Base-by-base conservation (phyloP, 2,888 invertebrate species). In the Trichogramma dendrolimi region DNA sequence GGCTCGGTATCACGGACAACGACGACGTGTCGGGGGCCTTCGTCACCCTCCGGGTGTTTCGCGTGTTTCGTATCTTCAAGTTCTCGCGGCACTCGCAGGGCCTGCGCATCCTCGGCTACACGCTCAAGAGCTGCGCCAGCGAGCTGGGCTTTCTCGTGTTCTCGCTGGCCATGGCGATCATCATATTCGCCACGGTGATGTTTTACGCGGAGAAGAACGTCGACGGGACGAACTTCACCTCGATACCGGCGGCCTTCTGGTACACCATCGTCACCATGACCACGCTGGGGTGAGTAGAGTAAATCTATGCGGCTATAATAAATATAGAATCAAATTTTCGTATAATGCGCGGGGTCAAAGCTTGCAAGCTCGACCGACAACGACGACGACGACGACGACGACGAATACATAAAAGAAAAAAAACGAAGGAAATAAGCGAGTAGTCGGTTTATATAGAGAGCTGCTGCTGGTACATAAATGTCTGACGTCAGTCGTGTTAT, bases 231-330 rank as follows among this genome's bases (percentile, higher is more conserved):
- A 93, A 93, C 81, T 99, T 99, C 85, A 98, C 96, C 67, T 97
- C 96, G 80, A 99, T 99, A 83, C 99, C 99, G 64, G 96, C 97
- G 60, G 97, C 99, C 71, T 99, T 99, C 82, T 99, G 99, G 99
- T 99, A 99, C 85, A 99, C 99, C 78, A 99, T 99, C 78, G 99
- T 99, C 78, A 99, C 99, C 71, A 99, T 99, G 96, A 98, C 98
- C 65, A 98, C 98, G 55, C 83, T 98, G 69, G 97, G 98, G 97
- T 98, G 82, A 92, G 94, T 89, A 58, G 47, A 51, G 27, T 27
- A 27, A 27, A 27, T 27, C 27, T 27, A 27, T 27, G 1, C 1
- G 27, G 27, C 27, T 10, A 46, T 8, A 2, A 46, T 46, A 3
- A 46, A 46, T 46, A 46, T 46, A 2, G 27, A 27, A 27, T 27